phyloP scores from a whole-genome alignment of 2,797 vertebrate genomes.

The Betta splendens region DNA sequence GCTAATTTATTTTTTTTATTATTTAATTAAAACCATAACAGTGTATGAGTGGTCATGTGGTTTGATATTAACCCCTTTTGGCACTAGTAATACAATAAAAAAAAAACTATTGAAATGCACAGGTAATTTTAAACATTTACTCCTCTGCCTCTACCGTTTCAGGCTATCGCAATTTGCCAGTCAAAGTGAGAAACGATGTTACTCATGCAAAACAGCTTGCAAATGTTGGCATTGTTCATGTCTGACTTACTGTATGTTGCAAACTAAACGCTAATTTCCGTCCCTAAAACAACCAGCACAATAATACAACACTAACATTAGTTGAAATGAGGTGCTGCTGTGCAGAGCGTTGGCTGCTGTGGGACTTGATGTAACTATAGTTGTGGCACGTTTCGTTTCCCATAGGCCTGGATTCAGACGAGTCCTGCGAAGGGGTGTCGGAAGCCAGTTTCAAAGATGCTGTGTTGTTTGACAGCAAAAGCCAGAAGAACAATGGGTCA shows the following conservation, averaged over 20 bases:
- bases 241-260: background rate
- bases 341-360: background rate
- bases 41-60: too few species aligned
- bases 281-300: background rate
- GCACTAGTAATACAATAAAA: too few species aligned
- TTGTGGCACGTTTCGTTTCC: background rate
- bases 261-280: conserved; percentile 10
- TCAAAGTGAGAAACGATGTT: conserved; percentile 10
- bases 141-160: conserved; percentile 20
- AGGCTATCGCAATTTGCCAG: conserved; percentile 37
- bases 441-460: conserved; percentile 89
- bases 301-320: background rate
- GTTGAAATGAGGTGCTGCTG: background rate
- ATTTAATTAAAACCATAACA: too few species aligned
- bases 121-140: background rate
- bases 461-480: conserved; percentile 74
- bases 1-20: too few species aligned
- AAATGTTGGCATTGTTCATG: background rate
- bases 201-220: conserved; percentile 32
- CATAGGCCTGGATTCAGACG: conserved; percentile 94
- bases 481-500: conserved; percentile 82
- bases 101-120: too few species aligned
- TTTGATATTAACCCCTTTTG: too few species aligned
- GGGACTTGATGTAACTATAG: background rate
- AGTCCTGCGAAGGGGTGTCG: conserved; percentile 91